A percentile compares a stretch with the other conserved stretches of the same genome.
Conservation (phyloP, 1,140 invertebrate genomes). For the Arctopsyche grandis region DNA sequence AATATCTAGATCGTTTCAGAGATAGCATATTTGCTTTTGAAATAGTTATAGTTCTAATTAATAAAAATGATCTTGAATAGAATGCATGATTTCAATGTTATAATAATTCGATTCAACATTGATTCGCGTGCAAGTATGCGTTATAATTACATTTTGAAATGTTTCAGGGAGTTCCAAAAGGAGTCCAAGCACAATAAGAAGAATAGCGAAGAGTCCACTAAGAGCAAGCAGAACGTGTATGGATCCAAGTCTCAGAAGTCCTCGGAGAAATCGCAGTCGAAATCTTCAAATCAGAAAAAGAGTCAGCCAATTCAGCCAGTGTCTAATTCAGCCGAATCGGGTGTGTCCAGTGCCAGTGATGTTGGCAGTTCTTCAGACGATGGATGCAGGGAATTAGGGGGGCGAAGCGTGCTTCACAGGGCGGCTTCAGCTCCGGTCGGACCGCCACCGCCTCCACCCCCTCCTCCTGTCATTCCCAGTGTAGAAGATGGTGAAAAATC, state of each 20-base stretch:
- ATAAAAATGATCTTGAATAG: too few relatives aligned
- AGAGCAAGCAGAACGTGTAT: slow-evolving; percentile 17
- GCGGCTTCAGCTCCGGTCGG: slow-evolving; percentile 66
- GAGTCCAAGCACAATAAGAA: slow-evolving; percentile 35
- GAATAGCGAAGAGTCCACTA: slow-evolving; percentile 22
- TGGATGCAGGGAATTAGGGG: slow-evolving; percentile 30
- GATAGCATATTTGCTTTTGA: too few relatives aligned
- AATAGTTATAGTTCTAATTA: too few relatives aligned
- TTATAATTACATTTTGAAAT: too few relatives aligned
- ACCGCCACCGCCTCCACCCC: slow-evolving; percentile 72
- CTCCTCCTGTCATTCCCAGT: slow-evolving; percentile 59
- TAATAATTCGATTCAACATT: too few relatives aligned
- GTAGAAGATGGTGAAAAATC: slow-evolving; percentile 35
- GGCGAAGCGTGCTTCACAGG: slow-evolving; percentile 54
- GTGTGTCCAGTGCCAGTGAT: slow-evolving; percentile 35
- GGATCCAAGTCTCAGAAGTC: slow-evolving; percentile 22
- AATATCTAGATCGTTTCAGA: too few relatives aligned
- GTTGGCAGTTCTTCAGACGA: slow-evolving; percentile 38
- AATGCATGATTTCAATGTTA: too few relatives aligned
- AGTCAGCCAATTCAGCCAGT: not conserved
- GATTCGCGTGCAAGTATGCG: too few relatives aligned
- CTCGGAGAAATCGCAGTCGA: slow-evolving; percentile 6
- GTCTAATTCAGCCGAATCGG: slow-evolving; percentile 32
- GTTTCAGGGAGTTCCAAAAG: slow-evolving; percentile 25
- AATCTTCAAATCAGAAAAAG: slow-evolving; percentile 35